These are phyloP conservation scores for Pristionchus entomophagus DNA, from an alignment of 2,888 invertebrate genomes.

Conservation along the genomic window DNA sequence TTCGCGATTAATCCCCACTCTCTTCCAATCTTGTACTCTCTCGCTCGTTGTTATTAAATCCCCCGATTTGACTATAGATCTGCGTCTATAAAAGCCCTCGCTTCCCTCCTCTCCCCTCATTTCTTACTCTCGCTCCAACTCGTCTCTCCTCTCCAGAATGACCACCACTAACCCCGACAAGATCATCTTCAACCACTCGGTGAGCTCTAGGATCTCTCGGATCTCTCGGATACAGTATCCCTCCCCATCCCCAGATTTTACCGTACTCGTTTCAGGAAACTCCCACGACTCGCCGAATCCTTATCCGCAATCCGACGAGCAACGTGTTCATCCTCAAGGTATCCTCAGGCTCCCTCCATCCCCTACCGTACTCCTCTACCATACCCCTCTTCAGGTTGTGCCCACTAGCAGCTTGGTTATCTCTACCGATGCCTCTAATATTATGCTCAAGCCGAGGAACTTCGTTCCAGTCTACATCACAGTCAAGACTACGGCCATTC, in stretches of 20 bases:
- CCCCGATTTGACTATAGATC: background rate
- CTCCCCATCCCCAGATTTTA: background rate
- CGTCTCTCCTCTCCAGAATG: no score
- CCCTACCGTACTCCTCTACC: background rate
- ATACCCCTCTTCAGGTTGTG: background rate
- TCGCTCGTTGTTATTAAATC: background rate
- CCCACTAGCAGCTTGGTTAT: background rate
- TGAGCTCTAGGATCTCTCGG: background rate
- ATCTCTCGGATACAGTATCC: background rate
- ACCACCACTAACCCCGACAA: background rate
- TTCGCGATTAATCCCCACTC: no score
- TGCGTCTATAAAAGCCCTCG: background rate
- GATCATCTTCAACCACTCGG: conserved; percentile 17
- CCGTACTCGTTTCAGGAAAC: no score
- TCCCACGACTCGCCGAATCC: background rate
- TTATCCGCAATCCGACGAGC: background rate
- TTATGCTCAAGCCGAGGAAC: background rate
- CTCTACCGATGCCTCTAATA: background rate
- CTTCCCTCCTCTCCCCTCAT: background rate
- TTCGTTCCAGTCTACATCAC: background rate
- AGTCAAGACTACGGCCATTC: background rate
- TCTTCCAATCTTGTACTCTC: no score
- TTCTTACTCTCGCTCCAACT: background rate
- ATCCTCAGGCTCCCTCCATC: no score
- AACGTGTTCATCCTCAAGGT: background rate